Conservation (phyloP, 1,140 invertebrate genomes). For the Panonychus citri region DNA sequence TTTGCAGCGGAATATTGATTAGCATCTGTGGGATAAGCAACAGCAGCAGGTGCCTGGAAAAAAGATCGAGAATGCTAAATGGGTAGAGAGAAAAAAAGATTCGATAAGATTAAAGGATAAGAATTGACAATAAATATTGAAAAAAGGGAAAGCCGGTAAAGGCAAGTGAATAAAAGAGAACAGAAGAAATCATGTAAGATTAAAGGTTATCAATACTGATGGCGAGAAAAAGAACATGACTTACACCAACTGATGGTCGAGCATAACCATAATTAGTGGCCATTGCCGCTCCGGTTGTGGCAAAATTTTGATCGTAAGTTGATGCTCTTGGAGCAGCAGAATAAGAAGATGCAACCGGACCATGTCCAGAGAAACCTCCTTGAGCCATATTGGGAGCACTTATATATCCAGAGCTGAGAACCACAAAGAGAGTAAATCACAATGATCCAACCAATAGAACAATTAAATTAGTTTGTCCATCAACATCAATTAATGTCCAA, state of each 20-base stretch:
- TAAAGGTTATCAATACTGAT: neutral
- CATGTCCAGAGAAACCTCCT: constrained; percentile 3
- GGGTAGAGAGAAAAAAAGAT: neutral
- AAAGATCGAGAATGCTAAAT: neutral
- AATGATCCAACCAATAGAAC: neutral
- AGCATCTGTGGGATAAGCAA: neutral
- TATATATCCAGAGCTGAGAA: neutral
- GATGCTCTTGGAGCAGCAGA: neutral
- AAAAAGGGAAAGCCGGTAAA: neutral
- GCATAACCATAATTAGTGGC: constrained; percentile 12
- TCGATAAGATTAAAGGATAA: too few species aligned
- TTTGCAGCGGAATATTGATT: neutral
- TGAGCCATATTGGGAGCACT: constrained; percentile 2
- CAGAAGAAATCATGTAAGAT: neutral
- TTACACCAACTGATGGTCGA: constrained; percentile 10
- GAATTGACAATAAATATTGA: neutral
- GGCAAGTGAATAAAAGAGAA: neutral
- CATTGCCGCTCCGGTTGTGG: constrained; percentile 4
- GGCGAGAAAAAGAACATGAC: neutral
- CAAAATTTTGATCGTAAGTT: neutral
- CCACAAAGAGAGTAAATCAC: neutral
- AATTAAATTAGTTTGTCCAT: neutral
- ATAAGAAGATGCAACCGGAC: neutral
- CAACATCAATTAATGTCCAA: too few species aligned
- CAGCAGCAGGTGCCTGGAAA: neutral